These are phyloP conservation scores for Phalacrocorax brasilianus DNA, from an alignment of 2,113 vertebrate species.

Conservation along the genomic window DNA sequence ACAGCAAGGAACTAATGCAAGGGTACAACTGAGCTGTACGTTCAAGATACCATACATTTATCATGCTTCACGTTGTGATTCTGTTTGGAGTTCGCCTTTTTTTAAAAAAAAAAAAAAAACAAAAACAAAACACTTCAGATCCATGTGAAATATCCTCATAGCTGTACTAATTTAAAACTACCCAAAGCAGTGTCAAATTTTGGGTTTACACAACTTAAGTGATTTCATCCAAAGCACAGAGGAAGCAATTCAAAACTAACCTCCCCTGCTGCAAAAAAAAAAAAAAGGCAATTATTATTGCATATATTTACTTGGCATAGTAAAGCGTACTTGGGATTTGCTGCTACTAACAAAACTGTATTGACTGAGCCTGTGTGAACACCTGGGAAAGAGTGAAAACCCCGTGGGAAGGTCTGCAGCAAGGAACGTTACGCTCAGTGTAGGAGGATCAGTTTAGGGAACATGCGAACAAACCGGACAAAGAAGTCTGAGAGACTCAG, in stretches of 20 bases:
- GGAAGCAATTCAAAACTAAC: background rate
- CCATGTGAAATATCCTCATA: background rate
- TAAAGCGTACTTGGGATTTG: background rate
- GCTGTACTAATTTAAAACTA: background rate
- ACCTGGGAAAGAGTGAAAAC: background rate
- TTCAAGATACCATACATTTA: background rate
- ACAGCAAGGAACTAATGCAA: background rate
- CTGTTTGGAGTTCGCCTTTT: background rate
- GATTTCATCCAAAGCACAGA: background rate
- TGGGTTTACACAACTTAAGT: background rate
- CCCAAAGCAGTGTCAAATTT: background rate
- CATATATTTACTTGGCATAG: background rate
- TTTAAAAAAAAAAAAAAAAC: too few species aligned
- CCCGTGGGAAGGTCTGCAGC: background rate
- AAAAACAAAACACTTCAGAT: background rate
- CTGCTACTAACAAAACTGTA: background rate
- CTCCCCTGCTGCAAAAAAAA: background rate
- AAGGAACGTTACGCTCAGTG: background rate
- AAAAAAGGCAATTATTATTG: background rate
- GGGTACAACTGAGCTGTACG: rapidly evolving
- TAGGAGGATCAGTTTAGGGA: background rate
- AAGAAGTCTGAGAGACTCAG: background rate
- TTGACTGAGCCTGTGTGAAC: rapidly evolving
- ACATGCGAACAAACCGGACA: background rate
- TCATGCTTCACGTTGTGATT: rapidly evolving